Conservation (phyloP, 2,888 invertebrate genomes). For the Agapostemon virescens region DNA sequence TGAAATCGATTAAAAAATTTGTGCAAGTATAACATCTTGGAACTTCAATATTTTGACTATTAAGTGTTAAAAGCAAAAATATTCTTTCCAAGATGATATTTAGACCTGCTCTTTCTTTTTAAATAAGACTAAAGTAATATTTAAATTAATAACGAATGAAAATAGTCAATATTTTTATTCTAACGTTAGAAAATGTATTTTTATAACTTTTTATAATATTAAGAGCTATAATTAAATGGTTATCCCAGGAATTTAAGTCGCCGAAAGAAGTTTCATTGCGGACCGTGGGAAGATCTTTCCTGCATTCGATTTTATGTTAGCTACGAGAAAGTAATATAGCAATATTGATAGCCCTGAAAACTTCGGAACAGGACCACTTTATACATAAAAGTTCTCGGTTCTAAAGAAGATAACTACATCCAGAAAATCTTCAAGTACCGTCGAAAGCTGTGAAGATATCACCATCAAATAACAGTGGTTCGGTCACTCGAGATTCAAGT, state of each 20-base stretch:
- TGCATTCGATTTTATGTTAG: background rate
- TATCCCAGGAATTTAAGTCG: background rate
- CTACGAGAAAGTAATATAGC: background rate
- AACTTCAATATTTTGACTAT: no score
- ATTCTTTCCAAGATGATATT: no score
- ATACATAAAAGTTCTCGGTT: background rate
- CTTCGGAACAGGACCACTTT: background rate
- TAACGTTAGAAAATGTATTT: no score
- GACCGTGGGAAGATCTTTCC: background rate
- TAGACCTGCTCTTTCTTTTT: background rate
- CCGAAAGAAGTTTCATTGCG: background rate
- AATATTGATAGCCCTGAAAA: slow-evolving; percentile 1
- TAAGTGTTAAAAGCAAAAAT: no score
- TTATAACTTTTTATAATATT: background rate
- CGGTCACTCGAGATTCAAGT: background rate
- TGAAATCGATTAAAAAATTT: no score
- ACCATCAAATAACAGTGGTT: background rate
- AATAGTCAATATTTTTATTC: background rate
- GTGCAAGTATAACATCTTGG: no score
- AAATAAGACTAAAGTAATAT: no score
- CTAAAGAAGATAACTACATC: background rate
- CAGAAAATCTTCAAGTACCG: slow-evolving; percentile 4
- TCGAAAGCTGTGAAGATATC: slow-evolving; percentile 1
- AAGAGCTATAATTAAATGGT: background rate
- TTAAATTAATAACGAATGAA: no score